Evolutionary conservation across 2,797 vertebrate species (phyloP).

Genomic region (Vultur gryphus): DNA sequence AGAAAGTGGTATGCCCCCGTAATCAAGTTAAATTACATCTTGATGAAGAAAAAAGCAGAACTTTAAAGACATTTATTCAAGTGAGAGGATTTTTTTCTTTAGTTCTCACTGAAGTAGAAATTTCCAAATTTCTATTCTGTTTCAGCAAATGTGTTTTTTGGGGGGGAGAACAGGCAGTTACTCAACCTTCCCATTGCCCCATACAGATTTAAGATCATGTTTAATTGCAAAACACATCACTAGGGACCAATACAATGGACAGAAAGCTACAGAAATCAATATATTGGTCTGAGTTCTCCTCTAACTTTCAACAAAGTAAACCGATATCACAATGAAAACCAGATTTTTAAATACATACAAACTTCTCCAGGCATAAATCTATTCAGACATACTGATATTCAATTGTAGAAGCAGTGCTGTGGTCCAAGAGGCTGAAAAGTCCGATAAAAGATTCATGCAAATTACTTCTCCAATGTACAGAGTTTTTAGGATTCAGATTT

Average conservation of each 20-base stretch:
- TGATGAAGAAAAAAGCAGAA: not conserved
- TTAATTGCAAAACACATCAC: not conserved
- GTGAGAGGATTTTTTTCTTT: not conserved
- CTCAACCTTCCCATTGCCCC: not conserved
- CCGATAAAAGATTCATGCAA: not conserved
- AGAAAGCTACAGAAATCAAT: not conserved
- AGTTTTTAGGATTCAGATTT: not conserved
- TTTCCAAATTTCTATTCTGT: not conserved
- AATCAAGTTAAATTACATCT: not conserved
- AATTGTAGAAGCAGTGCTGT: not conserved
- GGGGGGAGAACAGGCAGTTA: not conserved
- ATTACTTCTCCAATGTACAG: not conserved
- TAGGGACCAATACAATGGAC: not conserved
- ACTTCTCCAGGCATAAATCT: not conserved
- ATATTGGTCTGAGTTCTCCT: not conserved
- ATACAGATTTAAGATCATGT: not conserved
- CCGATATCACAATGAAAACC: rapidly evolving
- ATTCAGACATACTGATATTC: not conserved
- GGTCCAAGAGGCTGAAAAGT: not conserved
- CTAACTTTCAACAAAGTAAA: not conserved
- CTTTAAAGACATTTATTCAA: not conserved
- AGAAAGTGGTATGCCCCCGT: not conserved
- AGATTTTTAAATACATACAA: not conserved
- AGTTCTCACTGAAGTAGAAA: not conserved
- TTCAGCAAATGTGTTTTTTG: not conserved